A percentile compares a stretch with the other conserved stretches of the same genome.
Conservation (phyloP, 2,888 invertebrate genomes). For the Epinotia brunnichana region DNA sequence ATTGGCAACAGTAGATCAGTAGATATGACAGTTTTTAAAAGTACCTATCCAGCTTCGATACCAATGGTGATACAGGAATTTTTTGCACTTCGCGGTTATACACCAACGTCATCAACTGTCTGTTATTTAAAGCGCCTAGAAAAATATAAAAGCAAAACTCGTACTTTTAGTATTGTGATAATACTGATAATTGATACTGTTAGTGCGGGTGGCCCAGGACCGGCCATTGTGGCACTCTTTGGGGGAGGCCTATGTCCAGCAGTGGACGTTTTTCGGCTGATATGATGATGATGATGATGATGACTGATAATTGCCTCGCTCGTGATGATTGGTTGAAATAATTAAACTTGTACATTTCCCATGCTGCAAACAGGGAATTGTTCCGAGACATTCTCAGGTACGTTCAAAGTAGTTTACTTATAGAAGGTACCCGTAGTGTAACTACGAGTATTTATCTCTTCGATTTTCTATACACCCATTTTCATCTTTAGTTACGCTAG, state of each 20-base stretch:
- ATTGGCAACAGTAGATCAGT: too few relatives aligned
- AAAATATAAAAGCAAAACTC: not conserved
- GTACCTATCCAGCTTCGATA: too few relatives aligned
- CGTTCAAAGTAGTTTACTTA: constrained; percentile 48
- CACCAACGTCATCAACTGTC: not conserved
- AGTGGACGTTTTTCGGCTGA: too few relatives aligned
- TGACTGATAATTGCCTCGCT: too few relatives aligned
- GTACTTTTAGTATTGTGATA: not conserved
- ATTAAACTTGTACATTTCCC: constrained; percentile 41
- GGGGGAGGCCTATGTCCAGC: too few relatives aligned
- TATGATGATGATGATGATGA: too few relatives aligned
- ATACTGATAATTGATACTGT: too few relatives aligned
- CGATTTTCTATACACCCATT: not conserved
- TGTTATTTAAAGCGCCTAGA: not conserved
- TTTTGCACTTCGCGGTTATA: not conserved
- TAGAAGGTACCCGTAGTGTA: not conserved
- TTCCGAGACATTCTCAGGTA: constrained; percentile 66
- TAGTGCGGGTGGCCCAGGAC: too few relatives aligned
- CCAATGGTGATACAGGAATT: too few relatives aligned
- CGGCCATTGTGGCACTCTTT: too few relatives aligned
- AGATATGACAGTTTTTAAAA: too few relatives aligned
- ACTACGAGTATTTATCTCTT: not conserved
- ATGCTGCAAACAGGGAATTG: constrained; percentile 62
- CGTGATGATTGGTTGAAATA: not conserved
- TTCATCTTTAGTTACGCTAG: not conserved